These are phyloP conservation scores for Mizuhopecten yessoensis DNA, from an alignment of 1,140 invertebrate genomes.

Conservation along the genomic window DNA sequence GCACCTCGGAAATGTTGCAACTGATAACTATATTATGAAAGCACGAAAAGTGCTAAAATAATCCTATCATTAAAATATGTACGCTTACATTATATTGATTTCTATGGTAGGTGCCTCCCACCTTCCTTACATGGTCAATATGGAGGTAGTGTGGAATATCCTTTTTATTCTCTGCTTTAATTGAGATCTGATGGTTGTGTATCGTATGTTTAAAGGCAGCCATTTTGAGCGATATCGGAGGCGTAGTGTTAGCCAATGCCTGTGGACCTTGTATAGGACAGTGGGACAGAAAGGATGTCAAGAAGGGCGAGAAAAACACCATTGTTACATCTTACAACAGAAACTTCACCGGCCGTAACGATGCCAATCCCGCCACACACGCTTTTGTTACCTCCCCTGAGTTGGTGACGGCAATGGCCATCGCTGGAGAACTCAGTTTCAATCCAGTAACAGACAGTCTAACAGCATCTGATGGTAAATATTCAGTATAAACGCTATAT, in stretches of 20 bases:
- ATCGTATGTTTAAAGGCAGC: constrained; percentile 84
- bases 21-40: no score
- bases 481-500: not conserved
- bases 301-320: constrained; percentile 99
- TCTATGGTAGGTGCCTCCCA: no score
- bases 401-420: constrained; percentile 96
- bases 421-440: constrained; percentile 97
- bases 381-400: constrained; percentile 99
- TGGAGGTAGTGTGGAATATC: no score
- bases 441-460: constrained; percentile 95
- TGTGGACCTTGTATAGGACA: constrained; percentile 99
- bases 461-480: constrained; percentile 85
- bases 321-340: constrained; percentile 99
- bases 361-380: constrained; percentile 99
- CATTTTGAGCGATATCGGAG: constrained; percentile 90
- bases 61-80: no score
- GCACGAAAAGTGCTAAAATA: no score
- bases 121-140: no score
- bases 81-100: no score
- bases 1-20: no score
- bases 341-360: constrained; percentile 98
- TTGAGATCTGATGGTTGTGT: not conserved
- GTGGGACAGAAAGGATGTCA: constrained; percentile 97
- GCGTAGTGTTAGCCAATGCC: constrained; percentile 97
- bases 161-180: not conserved